Conservation (phyloP, 2,113 vertebrate genomes). For the Scatophagus argus region DNA sequence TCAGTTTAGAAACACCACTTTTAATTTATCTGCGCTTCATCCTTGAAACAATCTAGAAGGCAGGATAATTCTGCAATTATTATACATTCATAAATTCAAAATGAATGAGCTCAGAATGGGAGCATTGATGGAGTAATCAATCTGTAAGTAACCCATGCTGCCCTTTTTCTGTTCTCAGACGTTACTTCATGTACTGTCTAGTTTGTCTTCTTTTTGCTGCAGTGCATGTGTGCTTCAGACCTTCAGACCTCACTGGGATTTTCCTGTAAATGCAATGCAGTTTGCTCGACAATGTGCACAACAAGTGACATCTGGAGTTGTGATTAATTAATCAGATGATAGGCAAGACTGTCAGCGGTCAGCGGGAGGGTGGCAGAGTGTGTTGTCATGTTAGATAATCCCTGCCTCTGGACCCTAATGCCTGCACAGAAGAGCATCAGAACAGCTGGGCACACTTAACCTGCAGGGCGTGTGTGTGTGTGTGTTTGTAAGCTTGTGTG, state of each 20-base stretch:
- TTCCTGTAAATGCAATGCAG: background rate
- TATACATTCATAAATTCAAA: conserved; percentile 49
- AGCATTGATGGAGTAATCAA: conserved; percentile 28
- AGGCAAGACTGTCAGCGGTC: conserved; percentile 27
- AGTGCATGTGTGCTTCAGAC: background rate
- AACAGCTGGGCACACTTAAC: conserved; percentile 43
- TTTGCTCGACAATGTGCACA: background rate
- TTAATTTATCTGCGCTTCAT: conserved; percentile 36
- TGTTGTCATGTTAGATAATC: conserved; percentile 61
- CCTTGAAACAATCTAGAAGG: conserved; percentile 40
- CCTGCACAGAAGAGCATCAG: conserved; percentile 41
- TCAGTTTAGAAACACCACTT: conserved; percentile 52
- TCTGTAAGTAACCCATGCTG: background rate
- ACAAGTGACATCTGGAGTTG: conserved; percentile 46
- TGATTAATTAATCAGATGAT: conserved; percentile 68
- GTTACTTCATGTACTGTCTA: conserved; percentile 14
- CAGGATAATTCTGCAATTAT: conserved; percentile 39
- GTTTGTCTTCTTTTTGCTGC: background rate
- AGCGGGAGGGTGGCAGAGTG: conserved; percentile 19
- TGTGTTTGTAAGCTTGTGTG: conserved; percentile 23
- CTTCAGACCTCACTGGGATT: background rate
- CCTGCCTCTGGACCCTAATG: conserved; percentile 27
- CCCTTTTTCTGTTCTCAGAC: conserved; percentile 11
- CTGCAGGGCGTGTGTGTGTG: conserved; percentile 9
- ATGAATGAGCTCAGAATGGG: conserved; percentile 11